These are phyloP conservation scores for Apogon talboti DNA, from an alignment of 2,797 vertebrate species.

Conservation along the genomic window DNA sequence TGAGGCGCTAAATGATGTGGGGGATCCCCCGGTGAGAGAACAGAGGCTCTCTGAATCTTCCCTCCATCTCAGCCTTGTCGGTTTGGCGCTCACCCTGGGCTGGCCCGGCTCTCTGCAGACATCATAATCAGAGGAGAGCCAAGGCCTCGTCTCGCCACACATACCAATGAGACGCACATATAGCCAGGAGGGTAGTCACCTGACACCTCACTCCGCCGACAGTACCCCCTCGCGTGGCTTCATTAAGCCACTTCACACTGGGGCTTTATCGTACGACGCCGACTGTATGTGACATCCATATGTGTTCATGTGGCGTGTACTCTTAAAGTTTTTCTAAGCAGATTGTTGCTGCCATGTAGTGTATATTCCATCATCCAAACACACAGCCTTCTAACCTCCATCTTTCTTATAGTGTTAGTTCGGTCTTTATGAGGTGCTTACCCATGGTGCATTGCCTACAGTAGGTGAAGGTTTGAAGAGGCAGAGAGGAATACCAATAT, in stretches of 20 bases:
- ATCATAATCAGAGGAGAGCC: constrained; percentile 66
- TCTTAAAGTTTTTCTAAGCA: constrained; percentile 9
- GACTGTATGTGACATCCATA: not conserved
- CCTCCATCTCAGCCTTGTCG: constrained; percentile 58
- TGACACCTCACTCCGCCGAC: constrained; percentile 56
- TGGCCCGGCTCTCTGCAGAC: constrained; percentile 65
- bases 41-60: constrained; percentile 67
- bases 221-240: constrained; percentile 27
- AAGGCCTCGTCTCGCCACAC: constrained; percentile 41
- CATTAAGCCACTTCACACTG: constrained; percentile 32
- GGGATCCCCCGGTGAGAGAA: constrained; percentile 76
- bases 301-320: not conserved
- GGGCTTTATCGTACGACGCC: constrained; percentile 15
- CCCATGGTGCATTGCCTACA: no score
- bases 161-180: constrained; percentile 63
- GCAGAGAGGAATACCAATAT: no score
- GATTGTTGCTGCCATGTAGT: not conserved
- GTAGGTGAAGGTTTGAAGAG: no score
- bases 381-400: constrained; percentile 48
- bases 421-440: no score
- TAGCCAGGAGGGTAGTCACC: constrained; percentile 58
- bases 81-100: constrained; percentile 69
- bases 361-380: constrained; percentile 27
- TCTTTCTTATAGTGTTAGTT: constrained; percentile 3
- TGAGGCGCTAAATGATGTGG: constrained; percentile 83